Evolutionary conservation across 2,888 invertebrate genomes (phyloP).

Genomic region (Sphinx pinastri): DNA sequence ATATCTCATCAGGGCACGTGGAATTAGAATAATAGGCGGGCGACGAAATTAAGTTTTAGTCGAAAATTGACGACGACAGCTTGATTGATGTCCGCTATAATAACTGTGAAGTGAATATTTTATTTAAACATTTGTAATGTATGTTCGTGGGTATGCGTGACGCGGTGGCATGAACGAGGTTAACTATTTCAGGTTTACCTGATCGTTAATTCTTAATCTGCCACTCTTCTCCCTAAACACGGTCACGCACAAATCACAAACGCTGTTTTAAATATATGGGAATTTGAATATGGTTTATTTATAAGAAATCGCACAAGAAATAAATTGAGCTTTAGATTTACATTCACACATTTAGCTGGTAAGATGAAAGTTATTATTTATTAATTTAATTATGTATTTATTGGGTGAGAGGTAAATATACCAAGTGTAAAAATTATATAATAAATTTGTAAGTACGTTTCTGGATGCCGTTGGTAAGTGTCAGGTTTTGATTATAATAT

Average conservation of each 20-base stretch:
- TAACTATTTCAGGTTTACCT: conserved; percentile 70
- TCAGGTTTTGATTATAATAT: too few species aligned
- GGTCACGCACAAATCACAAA: conserved; percentile 41
- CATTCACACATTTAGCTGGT: too few species aligned
- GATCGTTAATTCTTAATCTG: conserved; percentile 70
- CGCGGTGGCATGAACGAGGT: conserved; percentile 63
- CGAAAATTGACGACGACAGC: conserved; percentile 71
- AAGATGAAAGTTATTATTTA: too few species aligned
- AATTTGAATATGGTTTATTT: not conserved
- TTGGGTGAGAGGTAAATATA: too few species aligned
- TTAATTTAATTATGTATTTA: too few species aligned
- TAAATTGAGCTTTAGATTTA: too few species aligned
- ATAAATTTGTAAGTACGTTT: too few species aligned
- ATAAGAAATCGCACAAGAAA: not conserved
- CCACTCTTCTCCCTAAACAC: conserved; percentile 58
- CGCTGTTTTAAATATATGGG: conserved; percentile 52
- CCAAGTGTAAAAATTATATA: too few species aligned
- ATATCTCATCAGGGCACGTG: conserved; percentile 47
- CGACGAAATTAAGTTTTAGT: conserved; percentile 72
- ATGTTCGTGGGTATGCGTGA: conserved; percentile 64
- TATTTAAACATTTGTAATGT: conserved; percentile 62
- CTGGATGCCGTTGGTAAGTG: too few species aligned
- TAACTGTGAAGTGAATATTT: conserved; percentile 75
- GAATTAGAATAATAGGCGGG: conserved; percentile 51
- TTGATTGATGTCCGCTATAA: conserved; percentile 75